These are phyloP conservation scores for Oryzias sinensis DNA, from an alignment of 2,797 vertebrate genomes.

Conservation along the genomic window DNA sequence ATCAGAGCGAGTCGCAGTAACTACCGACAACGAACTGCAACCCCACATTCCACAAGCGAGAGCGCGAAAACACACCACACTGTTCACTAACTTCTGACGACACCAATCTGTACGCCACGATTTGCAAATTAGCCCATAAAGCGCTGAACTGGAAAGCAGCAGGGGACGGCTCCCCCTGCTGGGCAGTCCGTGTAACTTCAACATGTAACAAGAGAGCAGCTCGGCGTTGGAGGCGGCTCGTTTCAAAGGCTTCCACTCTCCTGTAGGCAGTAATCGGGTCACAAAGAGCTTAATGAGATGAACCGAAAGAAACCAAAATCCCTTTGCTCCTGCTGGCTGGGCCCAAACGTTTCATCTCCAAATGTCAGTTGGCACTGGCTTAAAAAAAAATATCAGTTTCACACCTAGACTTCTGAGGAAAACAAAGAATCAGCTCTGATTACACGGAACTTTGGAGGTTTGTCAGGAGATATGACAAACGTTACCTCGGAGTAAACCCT, in stretches of 20 bases:
- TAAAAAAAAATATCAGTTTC: background rate
- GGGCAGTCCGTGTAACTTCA: conserved; percentile 20
- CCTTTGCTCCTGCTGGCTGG: background rate
- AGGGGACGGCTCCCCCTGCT: conserved; percentile 12
- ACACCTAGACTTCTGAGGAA: background rate
- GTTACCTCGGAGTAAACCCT: conserved; percentile 16
- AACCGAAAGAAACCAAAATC: background rate
- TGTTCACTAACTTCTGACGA: conserved; percentile 21
- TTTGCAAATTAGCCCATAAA: conserved; percentile 42
- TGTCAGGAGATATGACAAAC: conserved; percentile 15
- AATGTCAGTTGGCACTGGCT: background rate
- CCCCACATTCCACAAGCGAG: conserved; percentile 54
- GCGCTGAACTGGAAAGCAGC: conserved; percentile 33
- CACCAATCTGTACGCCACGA: conserved; percentile 34
- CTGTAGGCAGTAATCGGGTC: conserved; percentile 42
- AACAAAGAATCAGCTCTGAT: conserved; percentile 2
- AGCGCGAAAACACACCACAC: conserved; percentile 15
- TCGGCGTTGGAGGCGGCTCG: conserved; percentile 28
- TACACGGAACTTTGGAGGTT: conserved; percentile 20
- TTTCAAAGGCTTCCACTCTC: conserved; percentile 12
- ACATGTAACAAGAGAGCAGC: background rate
- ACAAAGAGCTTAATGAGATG: background rate
- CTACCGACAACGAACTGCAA: conserved; percentile 37
- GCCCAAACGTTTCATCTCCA: conserved; percentile 5
- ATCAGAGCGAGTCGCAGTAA: no score